Conservation (phyloP, 2,113 vertebrate species). For the Cyprinodon variegatus region DNA sequence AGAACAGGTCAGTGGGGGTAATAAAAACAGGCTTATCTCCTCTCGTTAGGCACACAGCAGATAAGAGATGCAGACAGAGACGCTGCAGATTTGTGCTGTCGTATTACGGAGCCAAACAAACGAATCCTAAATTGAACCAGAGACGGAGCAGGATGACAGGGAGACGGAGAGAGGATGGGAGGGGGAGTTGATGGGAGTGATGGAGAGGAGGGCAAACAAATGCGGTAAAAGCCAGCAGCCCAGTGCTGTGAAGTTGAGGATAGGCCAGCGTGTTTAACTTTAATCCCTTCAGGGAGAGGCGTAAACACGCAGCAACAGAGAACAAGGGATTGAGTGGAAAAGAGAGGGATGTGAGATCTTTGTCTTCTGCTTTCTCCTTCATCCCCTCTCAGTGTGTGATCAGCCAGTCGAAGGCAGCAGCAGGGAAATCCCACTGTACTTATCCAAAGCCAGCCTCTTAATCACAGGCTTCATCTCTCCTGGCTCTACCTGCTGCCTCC, state of each 20-base stretch:
- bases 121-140: constrained; percentile 57
- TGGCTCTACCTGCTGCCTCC: constrained; percentile 47
- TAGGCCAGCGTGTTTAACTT: constrained; percentile 67
- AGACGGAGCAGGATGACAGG: constrained; percentile 57
- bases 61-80: constrained; percentile 65
- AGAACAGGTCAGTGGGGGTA: constrained; percentile 57
- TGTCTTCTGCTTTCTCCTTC: constrained; percentile 64
- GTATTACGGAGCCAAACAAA: constrained; percentile 53
- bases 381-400: constrained; percentile 59
- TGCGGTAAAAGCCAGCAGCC: constrained; percentile 33
- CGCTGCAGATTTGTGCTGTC: constrained; percentile 58
- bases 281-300: constrained; percentile 68
- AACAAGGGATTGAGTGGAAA: constrained; percentile 61
- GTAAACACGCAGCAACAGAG: constrained; percentile 55
- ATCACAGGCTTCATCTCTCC: constrained; percentile 70
- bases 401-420: constrained; percentile 57
- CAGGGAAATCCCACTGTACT: constrained; percentile 63
- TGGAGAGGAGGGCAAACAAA: constrained; percentile 39
- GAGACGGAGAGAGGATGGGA: constrained; percentile 41
- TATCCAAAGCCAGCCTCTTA: constrained; percentile 60
- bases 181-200: constrained; percentile 21
- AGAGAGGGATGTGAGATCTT: constrained; percentile 66
- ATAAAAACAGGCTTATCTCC: constrained; percentile 73
- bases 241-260: constrained; percentile 48
- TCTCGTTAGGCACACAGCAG: constrained; percentile 64